Evolutionary conservation across 1,140 invertebrate genomes (phyloP).

Genomic region (Drosophila kepulauana): DNA sequence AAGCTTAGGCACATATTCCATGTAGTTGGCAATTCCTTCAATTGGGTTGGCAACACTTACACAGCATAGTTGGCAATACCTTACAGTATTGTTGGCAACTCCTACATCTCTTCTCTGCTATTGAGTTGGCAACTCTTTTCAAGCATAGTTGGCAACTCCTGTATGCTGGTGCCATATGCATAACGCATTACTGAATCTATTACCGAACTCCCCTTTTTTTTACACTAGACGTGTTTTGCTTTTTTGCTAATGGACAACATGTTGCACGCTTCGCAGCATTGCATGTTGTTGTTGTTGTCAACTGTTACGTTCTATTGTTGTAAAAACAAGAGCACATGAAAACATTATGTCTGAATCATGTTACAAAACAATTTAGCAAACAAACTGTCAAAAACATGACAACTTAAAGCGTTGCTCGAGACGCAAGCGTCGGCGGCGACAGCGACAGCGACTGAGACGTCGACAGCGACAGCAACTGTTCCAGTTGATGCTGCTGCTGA

Average conservation of each 20-base stretch:
- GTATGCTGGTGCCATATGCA: conserved; percentile 9
- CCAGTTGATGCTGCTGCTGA: conserved; percentile 20
- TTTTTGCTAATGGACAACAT: conserved; percentile 49
- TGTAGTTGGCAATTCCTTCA: too few species aligned
- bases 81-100: conserved; percentile 3
- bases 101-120: background rate
- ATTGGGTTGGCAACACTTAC: too few species aligned
- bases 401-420: conserved; percentile 72
- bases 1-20: too few species aligned
- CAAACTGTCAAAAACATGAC: conserved; percentile 82
- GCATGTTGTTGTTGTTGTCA: conserved; percentile 43
- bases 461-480: background rate
- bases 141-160: background rate
- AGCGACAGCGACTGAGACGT: conserved; percentile 7
- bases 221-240: background rate
- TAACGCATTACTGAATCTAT: conserved; percentile 18
- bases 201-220: background rate
- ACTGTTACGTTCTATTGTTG: conserved; percentile 46
- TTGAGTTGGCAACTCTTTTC: background rate
- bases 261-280: conserved; percentile 53
- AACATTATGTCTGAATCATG: conserved; percentile 73
- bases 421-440: conserved; percentile 36
- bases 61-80: conserved; percentile 14
- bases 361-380: conserved; percentile 82
- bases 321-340: conserved; percentile 44